These are phyloP conservation scores for Drosophila mojavensis DNA, from an alignment of 1,140 invertebrate genomes.

Conservation along the genomic window DNA sequence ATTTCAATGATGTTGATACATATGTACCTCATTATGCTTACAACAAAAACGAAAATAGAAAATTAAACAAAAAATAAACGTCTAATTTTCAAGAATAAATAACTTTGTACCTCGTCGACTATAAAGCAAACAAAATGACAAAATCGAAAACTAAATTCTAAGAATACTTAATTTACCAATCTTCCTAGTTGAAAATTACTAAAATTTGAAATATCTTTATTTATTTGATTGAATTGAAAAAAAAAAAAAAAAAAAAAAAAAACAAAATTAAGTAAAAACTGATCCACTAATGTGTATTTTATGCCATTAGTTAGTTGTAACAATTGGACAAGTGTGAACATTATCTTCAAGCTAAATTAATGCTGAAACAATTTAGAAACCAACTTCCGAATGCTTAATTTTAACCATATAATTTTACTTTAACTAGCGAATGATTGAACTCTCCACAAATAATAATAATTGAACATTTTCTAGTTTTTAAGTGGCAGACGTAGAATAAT, in stretches of 20 bases:
- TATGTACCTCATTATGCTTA: slow-evolving; percentile 81
- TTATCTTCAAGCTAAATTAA: slow-evolving; percentile 59
- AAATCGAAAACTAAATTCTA: slow-evolving; percentile 34
- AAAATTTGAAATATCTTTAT: slow-evolving; percentile 64
- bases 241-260: no score
- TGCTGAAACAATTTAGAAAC: slow-evolving; percentile 67
- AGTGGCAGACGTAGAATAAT: slow-evolving; percentile 44
- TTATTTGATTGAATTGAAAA: slow-evolving; percentile 9
- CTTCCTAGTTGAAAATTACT: slow-evolving; percentile 70
- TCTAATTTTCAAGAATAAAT: slow-evolving; percentile 58
- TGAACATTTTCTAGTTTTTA: slow-evolving; percentile 47
- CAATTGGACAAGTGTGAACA: slow-evolving; percentile 76
- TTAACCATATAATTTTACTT: slow-evolving; percentile 13
- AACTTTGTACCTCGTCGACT: slow-evolving; percentile 80
- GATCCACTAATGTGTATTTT: slow-evolving; percentile 47
- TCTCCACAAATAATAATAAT: slow-evolving; percentile 59
- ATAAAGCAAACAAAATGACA: slow-evolving; percentile 58
- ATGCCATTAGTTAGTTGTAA: slow-evolving; percentile 59
- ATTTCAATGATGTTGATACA: slow-evolving; percentile 79
- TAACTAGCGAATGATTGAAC: slow-evolving; percentile 21
- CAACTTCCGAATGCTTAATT: slow-evolving; percentile 50
- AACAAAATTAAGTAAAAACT: slow-evolving; percentile 11
- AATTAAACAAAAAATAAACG: slow-evolving; percentile 40
- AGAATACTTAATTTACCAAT: slow-evolving; percentile 50
- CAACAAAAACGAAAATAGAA: slow-evolving; percentile 48